Evolutionary conservation across 2,113 vertebrate genomes (phyloP).

Genomic region (Heterocephalus glaber): DNA sequence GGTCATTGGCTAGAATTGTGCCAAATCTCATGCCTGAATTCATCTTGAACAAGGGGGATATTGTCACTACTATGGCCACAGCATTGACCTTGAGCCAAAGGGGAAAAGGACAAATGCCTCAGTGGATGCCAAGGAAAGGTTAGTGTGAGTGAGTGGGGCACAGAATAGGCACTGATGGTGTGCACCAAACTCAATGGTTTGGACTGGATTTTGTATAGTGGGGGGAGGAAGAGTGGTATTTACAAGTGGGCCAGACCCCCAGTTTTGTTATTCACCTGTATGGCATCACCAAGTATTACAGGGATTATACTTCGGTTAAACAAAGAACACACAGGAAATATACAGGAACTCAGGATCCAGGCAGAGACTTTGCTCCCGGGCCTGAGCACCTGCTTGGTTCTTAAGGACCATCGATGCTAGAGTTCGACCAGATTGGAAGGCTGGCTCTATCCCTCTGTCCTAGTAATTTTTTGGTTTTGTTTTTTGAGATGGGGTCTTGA

Average conservation of each 20-base stretch:
- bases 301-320: not conserved
- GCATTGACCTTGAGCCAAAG: not conserved
- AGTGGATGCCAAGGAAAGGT: not conserved
- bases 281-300: not conserved
- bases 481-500: not conserved
- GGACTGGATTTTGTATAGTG: not conserved
- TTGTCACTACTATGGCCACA: not conserved
- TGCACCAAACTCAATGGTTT: too few species aligned
- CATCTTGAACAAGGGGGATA: not conserved
- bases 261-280: not conserved
- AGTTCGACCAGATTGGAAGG: not conserved
- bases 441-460: not conserved
- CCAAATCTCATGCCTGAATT: not conserved
- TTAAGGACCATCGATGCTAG: not conserved
- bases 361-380: not conserved
- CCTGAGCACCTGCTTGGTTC: not conserved
- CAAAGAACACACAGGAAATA: not conserved
- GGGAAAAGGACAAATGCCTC: not conserved
- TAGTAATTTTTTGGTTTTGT: not conserved
- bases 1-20: not conserved
- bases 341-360: not conserved
- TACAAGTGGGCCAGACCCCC: not conserved
- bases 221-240: not conserved
- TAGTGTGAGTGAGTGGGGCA: fast-evolving
- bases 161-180: not conserved